phyloP scores from a whole-genome alignment of 2,888 invertebrate genomes.

The Drosophila paucipuncta region DNA sequence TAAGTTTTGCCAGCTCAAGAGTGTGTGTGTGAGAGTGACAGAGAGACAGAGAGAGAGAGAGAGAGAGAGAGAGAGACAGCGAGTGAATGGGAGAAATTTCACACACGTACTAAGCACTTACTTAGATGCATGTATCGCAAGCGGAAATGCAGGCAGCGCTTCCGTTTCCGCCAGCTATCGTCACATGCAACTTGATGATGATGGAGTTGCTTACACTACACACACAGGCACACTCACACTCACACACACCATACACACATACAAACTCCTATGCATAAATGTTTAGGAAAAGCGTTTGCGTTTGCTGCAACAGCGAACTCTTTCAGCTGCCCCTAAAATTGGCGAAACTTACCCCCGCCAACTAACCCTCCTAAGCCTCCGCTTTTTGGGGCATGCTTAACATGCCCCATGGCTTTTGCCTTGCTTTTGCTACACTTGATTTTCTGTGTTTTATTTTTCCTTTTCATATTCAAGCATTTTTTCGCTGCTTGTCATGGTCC shows the following conservation, averaged over 20 bases:
- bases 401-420: constrained; percentile 41
- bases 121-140: constrained; percentile 45
- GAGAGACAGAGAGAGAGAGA: background rate
- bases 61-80: background rate
- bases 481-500: constrained; percentile 28
- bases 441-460: constrained; percentile 26
- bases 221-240: background rate
- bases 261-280: constrained; percentile 56
- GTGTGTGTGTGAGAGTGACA: background rate
- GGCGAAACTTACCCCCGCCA: background rate
- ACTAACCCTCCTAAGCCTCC: too few relatives aligned
- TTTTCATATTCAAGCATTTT: constrained; percentile 20
- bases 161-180: constrained; percentile 63
- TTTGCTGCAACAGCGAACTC: constrained; percentile 17
- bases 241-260: constrained; percentile 3
- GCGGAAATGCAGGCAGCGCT: constrained; percentile 75
- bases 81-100: background rate
- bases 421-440: constrained; percentile 37
- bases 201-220: constrained; percentile 28
- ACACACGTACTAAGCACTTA: constrained; percentile 55
- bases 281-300: constrained; percentile 47
- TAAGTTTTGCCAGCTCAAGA: constrained; percentile 86
- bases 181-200: constrained; percentile 45
- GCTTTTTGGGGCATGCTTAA: constrained; percentile 26
- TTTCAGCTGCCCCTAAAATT: constrained; percentile 2